These are phyloP conservation scores for Probaryconus sp. DNA, from an alignment of 1,140 invertebrate genomes.

Conservation along the genomic window DNA sequence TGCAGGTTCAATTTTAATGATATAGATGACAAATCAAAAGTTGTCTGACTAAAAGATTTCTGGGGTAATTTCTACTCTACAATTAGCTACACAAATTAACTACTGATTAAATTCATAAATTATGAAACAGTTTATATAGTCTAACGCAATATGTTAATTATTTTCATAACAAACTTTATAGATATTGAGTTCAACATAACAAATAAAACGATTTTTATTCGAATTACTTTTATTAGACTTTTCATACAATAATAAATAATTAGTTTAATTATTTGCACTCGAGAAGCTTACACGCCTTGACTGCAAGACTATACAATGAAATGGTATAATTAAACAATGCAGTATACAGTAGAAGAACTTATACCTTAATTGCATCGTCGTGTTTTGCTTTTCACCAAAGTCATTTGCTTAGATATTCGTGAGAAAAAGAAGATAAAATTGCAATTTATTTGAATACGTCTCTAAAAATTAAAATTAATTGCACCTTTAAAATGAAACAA, in stretches of 20 bases:
- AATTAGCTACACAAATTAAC: too few relatives aligned
- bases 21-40: too few relatives aligned
- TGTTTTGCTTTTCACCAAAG: neutral
- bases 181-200: conserved; percentile 53
- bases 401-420: neutral
- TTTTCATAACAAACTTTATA: neutral
- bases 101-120: too few relatives aligned
- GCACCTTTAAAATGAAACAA: conserved; percentile 5
- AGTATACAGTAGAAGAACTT: conserved; percentile 34
- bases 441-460: conserved; percentile 20
- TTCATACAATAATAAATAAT: conserved; percentile 78
- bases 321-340: conserved; percentile 37
- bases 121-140: too few relatives aligned
- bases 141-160: too few relatives aligned
- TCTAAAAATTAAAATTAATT: conserved; percentile 25
- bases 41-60: too few relatives aligned
- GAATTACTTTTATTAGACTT: conserved; percentile 75
- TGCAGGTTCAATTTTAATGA: too few relatives aligned
- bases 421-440: conserved; percentile 38
- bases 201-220: conserved; percentile 70
- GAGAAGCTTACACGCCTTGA: conserved; percentile 31
- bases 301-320: conserved; percentile 51
- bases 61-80: too few relatives aligned
- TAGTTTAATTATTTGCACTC: conserved; percentile 61
- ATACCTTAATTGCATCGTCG: conserved; percentile 14